Base-by-base conservation (phyloP, 2,113 vertebrate genomes). In the Bos indicus region DNA sequence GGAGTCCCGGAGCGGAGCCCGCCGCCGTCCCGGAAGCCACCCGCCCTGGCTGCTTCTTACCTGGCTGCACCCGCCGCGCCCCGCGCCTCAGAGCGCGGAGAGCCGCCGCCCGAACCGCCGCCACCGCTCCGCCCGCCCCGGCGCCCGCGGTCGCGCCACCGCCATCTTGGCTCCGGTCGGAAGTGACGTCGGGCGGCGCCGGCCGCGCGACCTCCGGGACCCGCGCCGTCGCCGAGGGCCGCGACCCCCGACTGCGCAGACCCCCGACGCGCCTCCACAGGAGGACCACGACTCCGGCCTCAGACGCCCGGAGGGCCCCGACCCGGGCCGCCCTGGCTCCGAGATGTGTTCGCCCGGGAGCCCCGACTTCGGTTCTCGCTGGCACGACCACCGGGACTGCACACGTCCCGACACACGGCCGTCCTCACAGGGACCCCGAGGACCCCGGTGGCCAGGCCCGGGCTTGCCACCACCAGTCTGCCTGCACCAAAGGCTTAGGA, bases 91-190 rank as follows among this genome's bases (percentile, higher is more conserved):
- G 81, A 91, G 97, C 57, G 84, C 92, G 81, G 90, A 56, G 19
- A 97, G 87, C 97, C 40, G 95, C 67, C 86, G 90, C 67, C 93
- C 90, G 51, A 82, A 43, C 81, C 83, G 91, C 48, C 62, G 83
- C 96, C 40, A 82, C 93, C 59, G 59, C 67, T 91, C 90, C 87
- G 92, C 95, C 92, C 67, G 94, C 96, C 91, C 96, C 97, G 98
- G 95, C 98, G 96, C 95, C 97, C 98, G 98, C 98, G 74, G 97
- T 95, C 97, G 80, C 82, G 96, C 98, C 93, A 98, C 97, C 98
- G 99, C 99, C 99, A 99, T 99, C 97, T 98, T 99, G 97, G 97
- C 98, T 92, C 89, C 98, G 96, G 94, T 84, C 98, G 98, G 98
- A 98, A 98, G 97, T 98, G 98, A 98, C 98, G 98, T 98, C 96